Conservation (phyloP, 1,140 invertebrate genomes). For the Halyomorpha halys region DNA sequence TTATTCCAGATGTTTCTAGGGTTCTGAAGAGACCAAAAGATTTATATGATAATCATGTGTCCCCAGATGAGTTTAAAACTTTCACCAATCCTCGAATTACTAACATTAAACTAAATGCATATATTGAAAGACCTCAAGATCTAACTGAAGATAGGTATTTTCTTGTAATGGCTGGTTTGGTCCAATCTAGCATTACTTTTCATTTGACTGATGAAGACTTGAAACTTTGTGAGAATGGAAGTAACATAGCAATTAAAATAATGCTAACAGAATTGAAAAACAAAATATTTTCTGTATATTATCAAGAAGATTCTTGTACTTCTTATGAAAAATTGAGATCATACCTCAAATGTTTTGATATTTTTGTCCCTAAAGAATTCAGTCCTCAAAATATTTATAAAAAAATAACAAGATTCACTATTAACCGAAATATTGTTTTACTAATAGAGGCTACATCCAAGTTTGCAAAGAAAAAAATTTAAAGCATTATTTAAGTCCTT, state of each 20-base stretch:
- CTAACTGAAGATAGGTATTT: conserved; percentile 28
- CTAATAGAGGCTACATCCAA: conserved; percentile 27
- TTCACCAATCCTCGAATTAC: conserved; percentile 27
- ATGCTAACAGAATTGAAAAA: conserved; percentile 27
- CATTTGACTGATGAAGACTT: conserved; percentile 28
- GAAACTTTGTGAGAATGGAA: conserved; percentile 22
- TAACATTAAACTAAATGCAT: conserved; percentile 25
- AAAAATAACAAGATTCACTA: conserved; percentile 27
- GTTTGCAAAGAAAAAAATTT: conserved; percentile 28
- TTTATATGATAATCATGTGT: conserved; percentile 7
- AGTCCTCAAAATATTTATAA: conserved; percentile 26
- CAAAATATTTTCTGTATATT: conserved; percentile 28
- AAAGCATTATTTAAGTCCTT: background rate
- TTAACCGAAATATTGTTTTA: conserved; percentile 25
- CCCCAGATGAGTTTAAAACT: conserved; percentile 22
- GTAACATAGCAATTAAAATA: conserved; percentile 25
- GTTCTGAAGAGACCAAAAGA: conserved; percentile 29
- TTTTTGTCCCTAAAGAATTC: conserved; percentile 20
- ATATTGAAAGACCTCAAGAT: conserved; percentile 29
- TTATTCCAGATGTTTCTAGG: conserved; percentile 31
- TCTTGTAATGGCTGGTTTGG: conserved; percentile 23
- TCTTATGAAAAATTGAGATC: conserved; percentile 22
- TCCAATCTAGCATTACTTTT: conserved; percentile 28
- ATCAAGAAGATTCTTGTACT: conserved; percentile 23
- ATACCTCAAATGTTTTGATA: conserved; percentile 27